Conservation (phyloP, 2,888 invertebrate genomes). For the Dendrolimus pini region DNA sequence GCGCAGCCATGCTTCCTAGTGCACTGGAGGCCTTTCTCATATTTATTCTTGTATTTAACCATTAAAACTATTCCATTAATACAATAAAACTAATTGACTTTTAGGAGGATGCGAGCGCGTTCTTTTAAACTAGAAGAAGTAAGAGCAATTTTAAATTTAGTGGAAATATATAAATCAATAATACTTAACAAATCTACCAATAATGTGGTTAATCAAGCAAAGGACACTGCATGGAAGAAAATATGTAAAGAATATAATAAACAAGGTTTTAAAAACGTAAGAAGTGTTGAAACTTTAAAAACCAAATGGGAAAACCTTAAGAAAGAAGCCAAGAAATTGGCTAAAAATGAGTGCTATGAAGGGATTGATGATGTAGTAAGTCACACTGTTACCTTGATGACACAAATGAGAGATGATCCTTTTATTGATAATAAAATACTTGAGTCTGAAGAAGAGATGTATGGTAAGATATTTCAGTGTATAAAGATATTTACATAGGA, state of each 20-base stretch:
- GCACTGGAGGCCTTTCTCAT: background rate
- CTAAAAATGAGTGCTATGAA: slow-evolving; percentile 32
- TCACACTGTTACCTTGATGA: slow-evolving; percentile 31
- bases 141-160: slow-evolving; percentile 36
- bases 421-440: background rate
- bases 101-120: slow-evolving; percentile 45
- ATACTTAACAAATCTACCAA: slow-evolving; percentile 50
- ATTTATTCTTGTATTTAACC: too few relatives aligned
- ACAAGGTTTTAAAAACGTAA: slow-evolving; percentile 30
- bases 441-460: background rate
- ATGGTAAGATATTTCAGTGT: too few relatives aligned
- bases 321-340: slow-evolving; percentile 33
- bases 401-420: slow-evolving; percentile 2
- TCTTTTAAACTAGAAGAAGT: slow-evolving; percentile 44
- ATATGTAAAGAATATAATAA: slow-evolving; percentile 48
- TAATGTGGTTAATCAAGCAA: slow-evolving; percentile 35
- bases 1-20: background rate
- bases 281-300: slow-evolving; percentile 42
- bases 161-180: slow-evolving; percentile 45
- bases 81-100: slow-evolving; percentile 6
- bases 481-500: too few relatives aligned
- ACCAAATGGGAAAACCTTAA: slow-evolving; percentile 62
- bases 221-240: slow-evolving; percentile 50
- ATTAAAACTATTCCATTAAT: background rate
- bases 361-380: slow-evolving; percentile 33